A percentile compares a stretch with the other conserved stretches of the same genome.
These are phyloP conservation scores for Lithobates pipiens DNA, from an alignment of 2,797 vertebrate genomes.

Conservation along the genomic window DNA sequence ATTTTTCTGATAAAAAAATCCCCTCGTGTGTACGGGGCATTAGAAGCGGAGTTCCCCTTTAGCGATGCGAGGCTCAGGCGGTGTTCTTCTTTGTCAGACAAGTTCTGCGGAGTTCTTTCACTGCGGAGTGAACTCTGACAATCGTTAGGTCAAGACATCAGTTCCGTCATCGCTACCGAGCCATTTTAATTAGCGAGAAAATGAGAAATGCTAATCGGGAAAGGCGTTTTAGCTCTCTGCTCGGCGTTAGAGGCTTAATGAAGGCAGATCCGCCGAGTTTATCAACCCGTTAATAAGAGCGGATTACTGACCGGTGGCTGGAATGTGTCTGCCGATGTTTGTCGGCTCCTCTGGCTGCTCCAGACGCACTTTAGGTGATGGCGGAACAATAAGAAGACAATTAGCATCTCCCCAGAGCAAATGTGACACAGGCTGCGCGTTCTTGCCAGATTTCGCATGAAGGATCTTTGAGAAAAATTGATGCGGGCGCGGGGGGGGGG, in stretches of 20 bases:
- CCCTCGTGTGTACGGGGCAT: too few species aligned
- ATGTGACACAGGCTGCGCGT: slow-evolving; percentile 3
- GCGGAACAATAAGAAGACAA: slow-evolving; percentile 38
- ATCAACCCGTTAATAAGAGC: slow-evolving; percentile 26
- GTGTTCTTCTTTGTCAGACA: too few species aligned
- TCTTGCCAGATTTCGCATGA: not conserved
- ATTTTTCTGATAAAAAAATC: too few species aligned
- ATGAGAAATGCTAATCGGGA: slow-evolving; percentile 10
- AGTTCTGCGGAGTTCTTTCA: not conserved
- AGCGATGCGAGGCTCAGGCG: too few species aligned
- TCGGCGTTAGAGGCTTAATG: slow-evolving; percentile 4
- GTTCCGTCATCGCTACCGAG: not conserved
- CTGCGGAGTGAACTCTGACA: not conserved
- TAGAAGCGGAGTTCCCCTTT: too few species aligned
- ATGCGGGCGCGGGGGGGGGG: not conserved
- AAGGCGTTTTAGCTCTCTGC: not conserved
- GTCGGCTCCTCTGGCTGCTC: not conserved
- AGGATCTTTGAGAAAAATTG: not conserved
- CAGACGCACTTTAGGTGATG: not conserved
- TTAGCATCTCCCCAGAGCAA: slow-evolving; percentile 9
- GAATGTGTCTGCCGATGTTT: not conserved
- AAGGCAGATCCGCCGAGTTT: slow-evolving; percentile 7
- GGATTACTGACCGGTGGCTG: slow-evolving; percentile 26
- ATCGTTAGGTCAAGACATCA: slow-evolving; percentile 19
- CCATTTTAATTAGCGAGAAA: slow-evolving; percentile 45